Percentiles rank a stretch among this genome's conserved stretches.
Evolutionary conservation across 1,140 invertebrate genomes (phyloP).

Genomic region (Drosophila dunni): DNA sequence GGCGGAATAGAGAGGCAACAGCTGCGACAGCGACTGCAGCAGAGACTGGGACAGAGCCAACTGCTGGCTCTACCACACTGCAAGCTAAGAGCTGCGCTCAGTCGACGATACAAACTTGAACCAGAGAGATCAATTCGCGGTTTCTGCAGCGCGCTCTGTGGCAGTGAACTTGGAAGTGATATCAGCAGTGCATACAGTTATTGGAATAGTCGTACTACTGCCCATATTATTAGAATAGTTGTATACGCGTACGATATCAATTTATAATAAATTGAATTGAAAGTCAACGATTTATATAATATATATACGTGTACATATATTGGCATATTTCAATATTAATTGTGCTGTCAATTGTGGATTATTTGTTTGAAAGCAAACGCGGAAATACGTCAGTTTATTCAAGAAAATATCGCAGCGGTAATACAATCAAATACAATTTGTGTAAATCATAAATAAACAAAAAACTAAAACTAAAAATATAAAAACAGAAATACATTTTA

Average conservation of each 20-base stretch:
- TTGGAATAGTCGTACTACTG: conserved; percentile 6
- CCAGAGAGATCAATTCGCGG: conserved; percentile 71
- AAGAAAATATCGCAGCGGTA: conserved; percentile 14
- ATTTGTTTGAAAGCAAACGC: conserved; percentile 39
- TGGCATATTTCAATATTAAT: conserved; percentile 27
- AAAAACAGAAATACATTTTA: conserved; percentile 20
- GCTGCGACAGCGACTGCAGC: conserved; percentile 3
- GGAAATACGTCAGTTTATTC: conserved; percentile 34
- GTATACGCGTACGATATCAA: not conserved
- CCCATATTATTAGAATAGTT: not conserved
- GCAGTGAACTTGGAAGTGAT: conserved; percentile 50
- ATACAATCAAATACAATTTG: conserved; percentile 51
- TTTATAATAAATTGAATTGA: conserved; percentile 27
- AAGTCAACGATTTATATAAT: conserved; percentile 47
- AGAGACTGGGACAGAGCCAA: conserved; percentile 2
- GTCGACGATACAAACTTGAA: conserved; percentile 71
- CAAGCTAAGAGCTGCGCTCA: conserved; percentile 48
- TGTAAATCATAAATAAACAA: conserved; percentile 29
- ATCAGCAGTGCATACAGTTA: conserved; percentile 1
- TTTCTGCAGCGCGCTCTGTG: conserved; percentile 24
- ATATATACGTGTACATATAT: not conserved
- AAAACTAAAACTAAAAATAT: too few species aligned
- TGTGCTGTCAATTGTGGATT: conserved; percentile 40
- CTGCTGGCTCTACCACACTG: conserved; percentile 15
- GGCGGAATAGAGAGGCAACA: not conserved